A percentile compares a stretch with the other conserved stretches of the same genome.
These are phyloP conservation scores for Cosmopolites sordidus DNA, from an alignment of 2,888 invertebrate species.

Conservation along the genomic window DNA sequence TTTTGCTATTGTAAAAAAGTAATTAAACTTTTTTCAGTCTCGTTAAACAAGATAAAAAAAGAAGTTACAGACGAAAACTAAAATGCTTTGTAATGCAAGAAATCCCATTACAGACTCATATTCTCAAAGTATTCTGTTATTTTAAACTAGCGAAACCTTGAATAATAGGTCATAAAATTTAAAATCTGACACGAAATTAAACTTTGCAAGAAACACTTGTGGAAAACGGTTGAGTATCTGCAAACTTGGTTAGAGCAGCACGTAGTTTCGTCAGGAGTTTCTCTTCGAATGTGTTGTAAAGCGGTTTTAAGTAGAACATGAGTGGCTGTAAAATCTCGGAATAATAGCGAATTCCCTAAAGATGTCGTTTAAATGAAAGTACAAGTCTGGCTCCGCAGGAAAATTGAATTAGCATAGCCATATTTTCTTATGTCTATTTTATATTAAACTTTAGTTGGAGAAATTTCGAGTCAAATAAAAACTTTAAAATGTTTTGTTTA, in stretches of 20 bases:
- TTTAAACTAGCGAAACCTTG: too few relatives aligned
- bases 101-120: too few relatives aligned
- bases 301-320: conserved; percentile 16
- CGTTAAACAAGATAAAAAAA: too few relatives aligned
- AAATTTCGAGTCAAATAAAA: too few relatives aligned
- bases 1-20: too few relatives aligned
- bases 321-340: conserved; percentile 20
- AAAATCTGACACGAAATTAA: conserved; percentile 7
- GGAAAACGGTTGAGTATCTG: conserved; percentile 14
- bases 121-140: too few relatives aligned
- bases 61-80: too few relatives aligned
- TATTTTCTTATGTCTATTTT: background rate
- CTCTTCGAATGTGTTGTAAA: conserved; percentile 18
- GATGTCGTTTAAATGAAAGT: conserved; percentile 1
- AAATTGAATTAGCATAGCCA: conserved; percentile 1
- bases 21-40: too few relatives aligned
- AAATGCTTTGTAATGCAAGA: too few relatives aligned
- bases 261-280: conserved; percentile 20
- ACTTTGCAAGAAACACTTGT: conserved; percentile 20
- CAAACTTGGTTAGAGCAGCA: conserved; percentile 14
- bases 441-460: too few relatives aligned
- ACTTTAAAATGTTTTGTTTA: too few relatives aligned
- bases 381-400: background rate
- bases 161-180: background rate
- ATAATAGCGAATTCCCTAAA: conserved; percentile 8